Conservation (phyloP, 23 tunicate genomes). For the Phallusia fumigata region DNA sequence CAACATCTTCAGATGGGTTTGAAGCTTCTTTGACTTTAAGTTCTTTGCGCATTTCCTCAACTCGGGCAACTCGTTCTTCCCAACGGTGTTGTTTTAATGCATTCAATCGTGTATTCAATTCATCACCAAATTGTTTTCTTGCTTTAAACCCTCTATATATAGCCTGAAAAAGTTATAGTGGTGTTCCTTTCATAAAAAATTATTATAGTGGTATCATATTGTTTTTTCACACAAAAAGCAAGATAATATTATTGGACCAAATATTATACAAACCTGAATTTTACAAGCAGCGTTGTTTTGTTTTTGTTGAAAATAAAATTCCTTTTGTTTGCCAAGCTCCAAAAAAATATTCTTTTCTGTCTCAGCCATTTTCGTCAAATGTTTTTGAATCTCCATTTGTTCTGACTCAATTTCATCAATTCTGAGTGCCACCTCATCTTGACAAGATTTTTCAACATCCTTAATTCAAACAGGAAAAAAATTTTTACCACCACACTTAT, state of each 20-base stretch:
- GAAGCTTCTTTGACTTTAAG: not conserved
- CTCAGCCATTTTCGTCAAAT: not conserved
- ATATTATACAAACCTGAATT: constrained; percentile 22
- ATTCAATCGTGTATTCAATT: not conserved
- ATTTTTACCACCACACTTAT: no score
- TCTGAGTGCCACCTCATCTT: not conserved
- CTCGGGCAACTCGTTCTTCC: constrained; percentile 7
- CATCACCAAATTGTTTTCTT: constrained; percentile 30
- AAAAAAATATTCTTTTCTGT: constrained; percentile 23
- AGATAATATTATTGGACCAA: no score
- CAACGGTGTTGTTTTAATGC: not conserved
- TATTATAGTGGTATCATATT: no score
- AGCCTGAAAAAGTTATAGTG: constrained; percentile 15
- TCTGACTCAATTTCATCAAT: not conserved
- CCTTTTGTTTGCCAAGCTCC: constrained; percentile 28
- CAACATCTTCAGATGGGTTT: no score
- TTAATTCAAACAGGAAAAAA: not conserved
- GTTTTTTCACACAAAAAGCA: no score
- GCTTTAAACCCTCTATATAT: constrained; percentile 23
- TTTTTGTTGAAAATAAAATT: constrained; percentile 23
- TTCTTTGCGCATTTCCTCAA: constrained; percentile 18
- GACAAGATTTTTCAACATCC: not conserved
- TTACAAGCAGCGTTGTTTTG: constrained; percentile 35
- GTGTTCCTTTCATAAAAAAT: no score
- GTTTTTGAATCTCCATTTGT: not conserved